A percentile compares a stretch with the other conserved stretches of the same genome.
phyloP scores from a whole-genome alignment of 2,888 invertebrate species.

The Microplitis manilae region DNA sequence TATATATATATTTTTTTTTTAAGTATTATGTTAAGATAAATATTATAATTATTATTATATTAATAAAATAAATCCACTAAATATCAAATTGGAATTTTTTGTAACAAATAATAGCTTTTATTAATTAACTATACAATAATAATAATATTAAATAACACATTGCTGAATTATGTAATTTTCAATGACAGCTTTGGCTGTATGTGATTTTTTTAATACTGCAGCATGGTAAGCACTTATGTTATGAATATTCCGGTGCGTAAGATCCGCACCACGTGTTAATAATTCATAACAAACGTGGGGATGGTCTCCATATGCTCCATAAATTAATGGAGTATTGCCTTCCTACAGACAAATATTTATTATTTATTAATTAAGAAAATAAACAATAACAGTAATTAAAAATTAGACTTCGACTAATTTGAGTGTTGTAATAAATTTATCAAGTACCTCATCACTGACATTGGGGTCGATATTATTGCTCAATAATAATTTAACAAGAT shows the following conservation, averaged over 20 bases:
- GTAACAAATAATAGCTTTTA: constrained; percentile 30
- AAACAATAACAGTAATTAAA: constrained; percentile 21
- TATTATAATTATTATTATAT: constrained; percentile 24
- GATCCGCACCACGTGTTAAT: constrained; percentile 84
- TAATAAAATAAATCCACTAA: constrained; percentile 4
- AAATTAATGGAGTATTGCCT: constrained; percentile 93
- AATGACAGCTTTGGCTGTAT: constrained; percentile 82
- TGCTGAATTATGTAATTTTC: constrained; percentile 80
- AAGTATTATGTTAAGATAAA: constrained; percentile 33
- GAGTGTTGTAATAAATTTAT: not conserved
- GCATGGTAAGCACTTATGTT: constrained; percentile 89
- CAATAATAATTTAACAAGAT: constrained; percentile 86
- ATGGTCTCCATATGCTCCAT: constrained; percentile 91
- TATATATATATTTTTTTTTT: constrained; percentile 22
- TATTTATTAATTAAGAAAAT: constrained; percentile 11
- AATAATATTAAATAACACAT: constrained; percentile 53
- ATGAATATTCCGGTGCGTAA: constrained; percentile 85
- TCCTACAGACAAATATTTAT: constrained; percentile 74
- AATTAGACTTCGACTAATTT: constrained; percentile 11
- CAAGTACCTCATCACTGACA: constrained; percentile 84
- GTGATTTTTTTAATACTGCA: constrained; percentile 78
- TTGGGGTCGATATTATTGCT: constrained; percentile 85
- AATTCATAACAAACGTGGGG: constrained; percentile 91
- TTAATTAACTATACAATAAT: constrained; percentile 42
- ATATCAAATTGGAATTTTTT: constrained; percentile 21